Evolutionary conservation across 2,888 invertebrate species (phyloP).

Genomic region (Acanthosepion pharaonis): DNA sequence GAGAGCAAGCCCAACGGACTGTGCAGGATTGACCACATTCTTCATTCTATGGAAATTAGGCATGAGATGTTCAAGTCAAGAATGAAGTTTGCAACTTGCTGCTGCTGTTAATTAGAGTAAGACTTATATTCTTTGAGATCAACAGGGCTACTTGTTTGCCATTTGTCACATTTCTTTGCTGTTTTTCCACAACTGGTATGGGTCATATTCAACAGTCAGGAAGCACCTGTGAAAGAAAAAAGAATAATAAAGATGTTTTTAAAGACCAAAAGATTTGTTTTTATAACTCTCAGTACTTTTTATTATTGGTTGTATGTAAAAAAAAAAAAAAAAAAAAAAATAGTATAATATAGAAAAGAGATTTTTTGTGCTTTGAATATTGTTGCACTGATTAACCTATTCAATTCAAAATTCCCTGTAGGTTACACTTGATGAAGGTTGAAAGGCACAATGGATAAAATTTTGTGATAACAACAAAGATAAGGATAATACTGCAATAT

Average conservation of each 20-base stretch:
- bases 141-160: not conserved
- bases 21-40: slow-evolving; percentile 39
- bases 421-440: no score
- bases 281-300: no score
- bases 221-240: not conserved
- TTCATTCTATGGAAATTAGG: slow-evolving; percentile 44
- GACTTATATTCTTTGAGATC: no score
- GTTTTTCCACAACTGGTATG: not conserved
- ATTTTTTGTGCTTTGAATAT: no score
- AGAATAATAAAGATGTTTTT: not conserved
- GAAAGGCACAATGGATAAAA: no score
- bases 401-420: no score
- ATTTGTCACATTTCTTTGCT: not conserved
- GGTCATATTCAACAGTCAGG: not conserved
- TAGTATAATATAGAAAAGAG: no score
- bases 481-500: no score
- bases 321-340: no score
- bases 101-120: not conserved
- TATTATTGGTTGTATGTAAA: no score
- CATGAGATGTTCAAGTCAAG: not conserved
- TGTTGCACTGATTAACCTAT: no score
- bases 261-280: not conserved
- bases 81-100: not conserved
- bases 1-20: slow-evolving; percentile 42
- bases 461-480: no score